Conservation (phyloP, 2,797 vertebrate genomes). For the Pogonophryne albipinna region DNA sequence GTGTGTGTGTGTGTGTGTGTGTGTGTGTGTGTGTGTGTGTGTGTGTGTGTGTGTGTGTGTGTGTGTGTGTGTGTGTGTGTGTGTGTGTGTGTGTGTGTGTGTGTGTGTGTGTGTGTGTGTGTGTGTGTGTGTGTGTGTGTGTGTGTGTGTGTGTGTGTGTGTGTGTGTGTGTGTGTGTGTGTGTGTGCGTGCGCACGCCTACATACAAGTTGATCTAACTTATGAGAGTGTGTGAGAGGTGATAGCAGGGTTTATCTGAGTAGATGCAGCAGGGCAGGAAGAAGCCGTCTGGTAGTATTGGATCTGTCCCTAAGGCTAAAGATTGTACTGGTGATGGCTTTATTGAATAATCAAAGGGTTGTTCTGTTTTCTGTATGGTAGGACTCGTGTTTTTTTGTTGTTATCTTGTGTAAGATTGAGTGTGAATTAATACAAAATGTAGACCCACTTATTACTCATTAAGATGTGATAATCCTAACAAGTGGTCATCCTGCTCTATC, state of each 20-base stretch:
- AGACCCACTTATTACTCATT: slow-evolving; percentile 56
- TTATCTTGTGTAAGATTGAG: slow-evolving; percentile 3
- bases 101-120: slow-evolving; percentile 39
- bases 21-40: slow-evolving; percentile 41
- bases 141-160: slow-evolving; percentile 32
- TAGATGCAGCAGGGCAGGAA: slow-evolving; percentile 55
- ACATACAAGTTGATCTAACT: slow-evolving; percentile 53
- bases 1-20: slow-evolving; percentile 45
- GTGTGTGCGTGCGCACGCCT: no score
- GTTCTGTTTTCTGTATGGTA: neutral
- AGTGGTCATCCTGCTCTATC: slow-evolving; percentile 50
- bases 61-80: slow-evolving; percentile 43
- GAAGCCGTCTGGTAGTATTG: slow-evolving; percentile 26
- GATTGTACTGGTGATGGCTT: slow-evolving; percentile 45
- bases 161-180: slow-evolving; percentile 26
- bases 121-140: slow-evolving; percentile 52
- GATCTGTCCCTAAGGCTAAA: slow-evolving; percentile 18
- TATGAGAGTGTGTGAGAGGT: slow-evolving; percentile 56
- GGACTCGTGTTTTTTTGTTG: neutral
- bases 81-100: slow-evolving; percentile 35
- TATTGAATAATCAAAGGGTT: slow-evolving; percentile 36
- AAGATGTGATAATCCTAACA: slow-evolving; percentile 58
- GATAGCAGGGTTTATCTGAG: slow-evolving; percentile 68
- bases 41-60: slow-evolving; percentile 48
- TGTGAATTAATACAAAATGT: slow-evolving; percentile 38